These are phyloP conservation scores for Onychomys leucogaster DNA, from an alignment of 2,797 vertebrate species.

Conservation along the genomic window DNA sequence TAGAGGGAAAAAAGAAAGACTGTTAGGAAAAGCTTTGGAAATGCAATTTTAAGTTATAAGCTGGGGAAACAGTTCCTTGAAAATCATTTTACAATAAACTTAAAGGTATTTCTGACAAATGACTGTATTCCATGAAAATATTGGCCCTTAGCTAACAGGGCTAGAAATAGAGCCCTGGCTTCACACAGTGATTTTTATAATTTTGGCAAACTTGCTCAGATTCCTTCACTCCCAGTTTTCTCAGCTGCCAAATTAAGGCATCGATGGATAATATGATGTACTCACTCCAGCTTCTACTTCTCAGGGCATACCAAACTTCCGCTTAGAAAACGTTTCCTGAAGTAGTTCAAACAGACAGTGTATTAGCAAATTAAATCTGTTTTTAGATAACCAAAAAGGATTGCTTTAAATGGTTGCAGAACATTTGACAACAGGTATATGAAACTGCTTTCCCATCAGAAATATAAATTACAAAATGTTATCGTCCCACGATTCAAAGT, in stretches of 20 bases:
- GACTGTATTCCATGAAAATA: not conserved
- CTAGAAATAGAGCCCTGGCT: not conserved
- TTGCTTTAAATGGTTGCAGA: not conserved
- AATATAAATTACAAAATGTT: slow-evolving; percentile 58
- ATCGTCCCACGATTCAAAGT: not conserved
- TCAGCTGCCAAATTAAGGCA: slow-evolving; percentile 40
- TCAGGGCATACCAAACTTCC: not conserved
- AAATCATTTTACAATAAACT: not conserved
- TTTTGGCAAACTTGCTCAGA: not conserved
- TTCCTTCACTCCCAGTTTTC: not conserved
- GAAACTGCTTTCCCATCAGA: not conserved
- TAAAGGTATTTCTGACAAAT: slow-evolving; percentile 27
- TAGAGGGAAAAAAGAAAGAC: not conserved
- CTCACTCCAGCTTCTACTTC: not conserved
- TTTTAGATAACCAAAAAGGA: not conserved
- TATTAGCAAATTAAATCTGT: not conserved
- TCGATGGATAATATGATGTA: not conserved
- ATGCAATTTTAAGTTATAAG: not conserved
- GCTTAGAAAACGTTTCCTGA: slow-evolving; percentile 21
- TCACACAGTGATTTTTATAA: not conserved
- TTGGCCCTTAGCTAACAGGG: not conserved
- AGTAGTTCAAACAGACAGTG: not conserved
- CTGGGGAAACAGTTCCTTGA: not conserved
- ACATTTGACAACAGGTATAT: slow-evolving; percentile 24
- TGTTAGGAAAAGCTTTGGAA: not conserved